These are phyloP conservation scores for Ophion ellenae DNA, from an alignment of 2,888 invertebrate genomes.

Conservation along the genomic window DNA sequence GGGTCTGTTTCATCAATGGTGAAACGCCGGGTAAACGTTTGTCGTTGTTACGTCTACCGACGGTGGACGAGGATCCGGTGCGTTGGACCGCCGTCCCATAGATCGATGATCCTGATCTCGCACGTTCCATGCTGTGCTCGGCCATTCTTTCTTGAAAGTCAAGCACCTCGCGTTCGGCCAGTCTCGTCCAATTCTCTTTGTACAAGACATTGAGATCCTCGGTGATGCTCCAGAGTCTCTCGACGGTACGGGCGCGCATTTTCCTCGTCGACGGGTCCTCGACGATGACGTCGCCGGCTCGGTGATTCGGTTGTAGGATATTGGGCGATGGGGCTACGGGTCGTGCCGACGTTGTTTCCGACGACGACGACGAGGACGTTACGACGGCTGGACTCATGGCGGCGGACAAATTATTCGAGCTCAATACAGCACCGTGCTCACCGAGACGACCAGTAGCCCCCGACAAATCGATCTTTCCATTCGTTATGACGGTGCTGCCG, in stretches of 20 bases:
- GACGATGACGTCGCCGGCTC: slow-evolving; percentile 73
- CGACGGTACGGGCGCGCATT: slow-evolving; percentile 90
- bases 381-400: slow-evolving; percentile 13
- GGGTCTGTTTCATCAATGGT: slow-evolving; percentile 79
- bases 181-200: slow-evolving; percentile 95
- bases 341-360: slow-evolving; percentile 83
- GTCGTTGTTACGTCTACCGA: slow-evolving; percentile 70
- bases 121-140: slow-evolving; percentile 68
- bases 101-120: slow-evolving; percentile 77
- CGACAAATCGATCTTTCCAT: slow-evolving; percentile 44
- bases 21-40: slow-evolving; percentile 69
- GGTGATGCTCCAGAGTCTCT: slow-evolving; percentile 93
- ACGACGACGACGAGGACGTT: slow-evolving; percentile 87
- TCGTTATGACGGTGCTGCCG: background rate
- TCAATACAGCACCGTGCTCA: background rate
- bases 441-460: slow-evolving; percentile 3
- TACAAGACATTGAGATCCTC: slow-evolving; percentile 95
- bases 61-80: slow-evolving; percentile 66
- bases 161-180: slow-evolving; percentile 94
- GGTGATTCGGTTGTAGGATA: slow-evolving; percentile 48
- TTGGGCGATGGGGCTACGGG: slow-evolving; percentile 68
- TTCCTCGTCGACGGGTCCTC: slow-evolving; percentile 84
- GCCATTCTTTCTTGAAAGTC: slow-evolving; percentile 89
- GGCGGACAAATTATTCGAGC: slow-evolving; percentile 3
- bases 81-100: slow-evolving; percentile 75